Percentiles rank a stretch among this genome's conserved stretches.
Evolutionary conservation across 2,113 vertebrate genomes (phyloP).

Genomic region (Chaenocephalus aceratus): DNA sequence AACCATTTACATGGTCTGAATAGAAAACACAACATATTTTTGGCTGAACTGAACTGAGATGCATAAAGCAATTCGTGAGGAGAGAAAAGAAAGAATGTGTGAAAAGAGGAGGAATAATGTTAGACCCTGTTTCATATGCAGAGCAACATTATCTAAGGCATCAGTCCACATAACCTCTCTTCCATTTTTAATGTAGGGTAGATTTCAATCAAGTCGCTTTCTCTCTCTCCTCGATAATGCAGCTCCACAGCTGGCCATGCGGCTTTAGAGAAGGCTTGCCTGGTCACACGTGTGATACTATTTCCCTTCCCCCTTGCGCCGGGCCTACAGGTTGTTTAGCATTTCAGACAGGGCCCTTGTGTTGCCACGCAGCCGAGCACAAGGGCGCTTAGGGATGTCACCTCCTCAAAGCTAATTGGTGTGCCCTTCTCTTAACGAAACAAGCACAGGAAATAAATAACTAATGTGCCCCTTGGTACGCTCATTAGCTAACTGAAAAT

Average conservation of each 20-base stretch:
- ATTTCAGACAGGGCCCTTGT: constrained; percentile 69
- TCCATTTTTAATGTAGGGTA: constrained; percentile 16
- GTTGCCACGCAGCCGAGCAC: constrained; percentile 63
- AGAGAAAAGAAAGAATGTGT: background rate
- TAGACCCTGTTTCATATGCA: constrained; percentile 35
- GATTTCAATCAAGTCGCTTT: constrained; percentile 29
- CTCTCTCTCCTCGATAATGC: constrained; percentile 31
- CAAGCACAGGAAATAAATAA: constrained; percentile 80
- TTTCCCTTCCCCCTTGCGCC: constrained; percentile 8
- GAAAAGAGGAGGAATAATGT: background rate
- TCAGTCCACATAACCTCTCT: constrained; percentile 41
- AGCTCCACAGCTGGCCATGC: constrained; percentile 45
- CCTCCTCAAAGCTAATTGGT: constrained; percentile 81
- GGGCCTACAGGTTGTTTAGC: constrained; percentile 71
- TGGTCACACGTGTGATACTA: constrained; percentile 40
- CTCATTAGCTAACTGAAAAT: constrained; percentile 80
- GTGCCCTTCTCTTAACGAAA: constrained; percentile 83
- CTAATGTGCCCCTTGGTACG: constrained; percentile 78
- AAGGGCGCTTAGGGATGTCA: constrained; percentile 72
- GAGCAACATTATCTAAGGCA: constrained; percentile 1
- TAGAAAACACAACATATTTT: background rate
- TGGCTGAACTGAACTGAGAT: background rate
- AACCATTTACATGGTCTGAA: constrained; percentile 10
- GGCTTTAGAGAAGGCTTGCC: constrained; percentile 27
- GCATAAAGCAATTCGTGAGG: background rate